These are phyloP conservation scores for Epizoanthus scotinus DNA, from an alignment of 92 coral and sea anemone genomes.

Conservation along the genomic window DNA sequence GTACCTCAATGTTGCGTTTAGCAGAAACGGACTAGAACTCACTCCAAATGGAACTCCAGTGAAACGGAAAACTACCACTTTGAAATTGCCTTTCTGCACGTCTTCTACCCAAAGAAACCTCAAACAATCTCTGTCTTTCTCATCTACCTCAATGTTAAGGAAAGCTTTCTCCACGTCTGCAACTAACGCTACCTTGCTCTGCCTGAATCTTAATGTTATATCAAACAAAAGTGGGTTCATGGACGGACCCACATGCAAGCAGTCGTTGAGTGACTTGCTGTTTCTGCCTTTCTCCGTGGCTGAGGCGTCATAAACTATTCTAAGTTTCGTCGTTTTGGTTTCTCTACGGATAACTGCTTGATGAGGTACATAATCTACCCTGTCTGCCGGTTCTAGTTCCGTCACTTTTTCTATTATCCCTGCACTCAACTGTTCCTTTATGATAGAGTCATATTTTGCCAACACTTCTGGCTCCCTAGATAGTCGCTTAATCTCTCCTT, in stretches of 20 bases:
- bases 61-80: conserved; percentile 29
- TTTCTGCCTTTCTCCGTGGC: no score
- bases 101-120: conserved; percentile 53
- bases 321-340: not conserved
- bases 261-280: not conserved
- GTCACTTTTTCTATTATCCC: conserved; percentile 49
- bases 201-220: not conserved
- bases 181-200: not conserved
- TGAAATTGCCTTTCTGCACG: conserved; percentile 5
- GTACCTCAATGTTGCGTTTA: conserved; percentile 53
- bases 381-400: conserved; percentile 34
- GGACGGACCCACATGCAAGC: conserved; percentile 11
- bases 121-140: conserved; percentile 51
- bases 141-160: conserved; percentile 40
- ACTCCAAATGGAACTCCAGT: conserved; percentile 53
- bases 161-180: conserved; percentile 54
- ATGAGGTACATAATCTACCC: conserved; percentile 41
- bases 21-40: conserved; percentile 48
- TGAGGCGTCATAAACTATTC: no score
- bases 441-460: conserved; percentile 27
- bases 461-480: no score
- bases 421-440: conserved; percentile 38
- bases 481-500: conserved; percentile 27
- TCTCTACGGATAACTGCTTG: conserved; percentile 49
- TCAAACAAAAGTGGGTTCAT: not conserved